phyloP scores from a whole-genome alignment of 2,113 vertebrate species.

The Lagopus leucura region DNA sequence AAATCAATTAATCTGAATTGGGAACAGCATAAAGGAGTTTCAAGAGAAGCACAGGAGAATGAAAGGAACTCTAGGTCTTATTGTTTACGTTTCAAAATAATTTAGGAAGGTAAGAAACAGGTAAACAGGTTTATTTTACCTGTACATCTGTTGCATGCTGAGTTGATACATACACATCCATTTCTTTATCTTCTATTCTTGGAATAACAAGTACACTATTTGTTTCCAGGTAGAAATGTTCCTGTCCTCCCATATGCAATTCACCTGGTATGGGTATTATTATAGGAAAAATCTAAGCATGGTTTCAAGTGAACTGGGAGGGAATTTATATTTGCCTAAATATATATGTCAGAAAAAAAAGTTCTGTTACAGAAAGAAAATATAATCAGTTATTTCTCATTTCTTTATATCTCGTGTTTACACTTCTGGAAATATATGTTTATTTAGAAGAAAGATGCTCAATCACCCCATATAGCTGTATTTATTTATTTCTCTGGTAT shows the following conservation, averaged over 20 bases:
- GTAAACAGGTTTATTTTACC: conserved; percentile 60
- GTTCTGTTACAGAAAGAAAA: neutral
- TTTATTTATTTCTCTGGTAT: neutral
- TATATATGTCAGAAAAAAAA: neutral
- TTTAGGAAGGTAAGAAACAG: neutral
- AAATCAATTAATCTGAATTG: neutral
- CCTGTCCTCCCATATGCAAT: conserved; percentile 83
- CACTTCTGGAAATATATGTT: neutral
- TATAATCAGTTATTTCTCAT: neutral
- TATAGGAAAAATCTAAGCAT: neutral
- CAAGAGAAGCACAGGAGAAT: neutral
- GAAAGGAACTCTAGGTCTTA: neutral
- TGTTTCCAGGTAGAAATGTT: conserved; percentile 92
- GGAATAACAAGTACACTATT: conserved; percentile 85
- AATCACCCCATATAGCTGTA: neutral
- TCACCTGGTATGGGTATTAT: conserved; percentile 70
- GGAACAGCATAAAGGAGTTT: neutral
- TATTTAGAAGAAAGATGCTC: neutral
- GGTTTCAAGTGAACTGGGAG: neutral
- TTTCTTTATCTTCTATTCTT: conserved; percentile 81
- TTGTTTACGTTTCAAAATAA: neutral
- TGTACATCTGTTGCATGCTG: conserved; percentile 80
- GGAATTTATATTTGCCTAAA: neutral
- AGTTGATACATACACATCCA: conserved; percentile 80
- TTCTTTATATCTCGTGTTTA: neutral